Percentiles rank a stretch among this genome's conserved stretches.
Conservation (phyloP, 2,113 vertebrate species). For the Rissa tridactyla region DNA sequence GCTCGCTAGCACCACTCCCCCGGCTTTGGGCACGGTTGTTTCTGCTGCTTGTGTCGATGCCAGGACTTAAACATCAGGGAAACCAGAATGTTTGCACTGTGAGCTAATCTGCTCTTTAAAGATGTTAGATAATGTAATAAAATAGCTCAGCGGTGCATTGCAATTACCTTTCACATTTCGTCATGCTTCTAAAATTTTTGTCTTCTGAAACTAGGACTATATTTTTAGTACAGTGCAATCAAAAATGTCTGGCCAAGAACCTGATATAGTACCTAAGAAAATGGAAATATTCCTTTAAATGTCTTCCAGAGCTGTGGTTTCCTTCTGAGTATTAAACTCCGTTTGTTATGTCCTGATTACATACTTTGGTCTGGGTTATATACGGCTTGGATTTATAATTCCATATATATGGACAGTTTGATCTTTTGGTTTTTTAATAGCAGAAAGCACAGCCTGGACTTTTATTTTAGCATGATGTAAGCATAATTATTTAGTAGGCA, state of each 20-base stretch:
- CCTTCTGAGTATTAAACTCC: slow-evolving; percentile 35
- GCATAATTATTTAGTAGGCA: not conserved
- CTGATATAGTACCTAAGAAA: slow-evolving; percentile 60
- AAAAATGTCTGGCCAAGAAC: slow-evolving; percentile 65
- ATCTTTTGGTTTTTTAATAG: slow-evolving; percentile 21
- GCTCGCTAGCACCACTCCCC: not conserved
- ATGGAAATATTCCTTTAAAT: slow-evolving; percentile 64
- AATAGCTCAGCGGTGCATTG: slow-evolving; percentile 13
- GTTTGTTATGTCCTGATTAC: slow-evolving; percentile 48
- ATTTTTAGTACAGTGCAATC: slow-evolving; percentile 59
- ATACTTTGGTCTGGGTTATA: slow-evolving; percentile 51
- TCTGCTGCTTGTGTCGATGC: not conserved
- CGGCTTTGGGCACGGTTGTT: not conserved
- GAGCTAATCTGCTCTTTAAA: slow-evolving; percentile 62
- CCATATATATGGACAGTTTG: not conserved
- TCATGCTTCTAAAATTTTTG: slow-evolving; percentile 58
- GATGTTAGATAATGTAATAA: slow-evolving; percentile 54
- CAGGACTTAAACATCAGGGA: slow-evolving; percentile 51
- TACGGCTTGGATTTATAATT: slow-evolving; percentile 22
- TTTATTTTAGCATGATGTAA: slow-evolving; percentile 44
- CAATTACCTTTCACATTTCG: slow-evolving; percentile 58
- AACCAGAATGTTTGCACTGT: slow-evolving; percentile 63
- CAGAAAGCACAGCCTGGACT: not conserved
- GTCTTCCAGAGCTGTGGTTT: slow-evolving; percentile 60
- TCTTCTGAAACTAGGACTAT: slow-evolving; percentile 27